These are phyloP conservation scores for Deroplatys truncata DNA, from an alignment of 2,888 invertebrate genomes.

Conservation along the genomic window DNA sequence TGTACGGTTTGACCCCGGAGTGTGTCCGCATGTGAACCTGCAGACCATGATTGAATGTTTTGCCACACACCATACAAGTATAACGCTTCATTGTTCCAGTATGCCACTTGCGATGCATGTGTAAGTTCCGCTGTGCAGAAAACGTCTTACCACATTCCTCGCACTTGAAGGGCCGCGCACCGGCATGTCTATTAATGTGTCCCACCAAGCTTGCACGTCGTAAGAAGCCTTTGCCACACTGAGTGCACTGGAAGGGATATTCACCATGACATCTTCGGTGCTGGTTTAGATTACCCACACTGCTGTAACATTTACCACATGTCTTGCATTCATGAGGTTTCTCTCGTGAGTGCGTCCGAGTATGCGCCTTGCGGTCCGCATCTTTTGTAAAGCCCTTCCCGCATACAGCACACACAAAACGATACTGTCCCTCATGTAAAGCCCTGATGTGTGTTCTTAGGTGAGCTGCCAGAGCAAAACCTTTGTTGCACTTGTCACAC, in stretches of 20 bases:
- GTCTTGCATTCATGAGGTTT: conserved; percentile 30
- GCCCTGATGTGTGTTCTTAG: conserved; percentile 22
- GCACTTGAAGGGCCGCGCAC: conserved; percentile 26
- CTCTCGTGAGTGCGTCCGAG: conserved; percentile 28
- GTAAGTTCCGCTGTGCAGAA: conserved; percentile 21
- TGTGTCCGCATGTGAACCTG: conserved; percentile 32
- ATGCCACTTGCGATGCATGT: conserved; percentile 28
- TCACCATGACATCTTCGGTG: conserved; percentile 31
- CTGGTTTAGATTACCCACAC: conserved; percentile 29
- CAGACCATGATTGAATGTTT: conserved; percentile 27
- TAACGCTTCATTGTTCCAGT: conserved; percentile 24
- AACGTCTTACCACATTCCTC: conserved; percentile 29
- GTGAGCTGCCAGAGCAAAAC: conserved; percentile 22
- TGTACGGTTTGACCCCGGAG: conserved; percentile 30
- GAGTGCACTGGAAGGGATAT: conserved; percentile 26
- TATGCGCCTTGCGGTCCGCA: conserved; percentile 29
- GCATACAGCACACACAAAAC: conserved; percentile 27
- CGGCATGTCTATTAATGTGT: conserved; percentile 29
- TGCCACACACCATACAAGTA: conserved; percentile 29
- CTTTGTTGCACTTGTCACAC: conserved; percentile 29
- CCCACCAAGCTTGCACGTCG: conserved; percentile 22
- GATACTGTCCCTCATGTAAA: conserved; percentile 24
- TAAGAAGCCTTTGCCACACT: conserved; percentile 30
- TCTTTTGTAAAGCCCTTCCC: conserved; percentile 29
- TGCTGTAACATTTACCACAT: conserved; percentile 32